A percentile compares a stretch with the other conserved stretches of the same genome.
Conservation (phyloP, 1,140 invertebrate species). For the Drosophila arizonae region DNA sequence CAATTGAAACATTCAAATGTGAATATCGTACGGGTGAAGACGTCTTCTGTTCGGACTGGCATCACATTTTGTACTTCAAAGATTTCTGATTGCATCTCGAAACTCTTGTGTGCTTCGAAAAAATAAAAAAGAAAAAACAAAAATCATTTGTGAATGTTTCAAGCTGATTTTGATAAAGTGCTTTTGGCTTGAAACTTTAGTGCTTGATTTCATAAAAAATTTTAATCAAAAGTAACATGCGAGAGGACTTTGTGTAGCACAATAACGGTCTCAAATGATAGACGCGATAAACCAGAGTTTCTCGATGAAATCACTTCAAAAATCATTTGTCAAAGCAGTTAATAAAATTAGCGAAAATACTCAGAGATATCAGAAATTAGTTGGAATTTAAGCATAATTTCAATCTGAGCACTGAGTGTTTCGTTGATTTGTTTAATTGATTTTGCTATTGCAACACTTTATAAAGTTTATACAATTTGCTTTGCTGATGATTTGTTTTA, state of each 20-base stretch:
- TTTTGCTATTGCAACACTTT: slow-evolving; percentile 28
- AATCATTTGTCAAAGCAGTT: not conserved
- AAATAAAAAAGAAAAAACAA: too few relatives aligned
- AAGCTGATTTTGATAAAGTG: slow-evolving; percentile 23
- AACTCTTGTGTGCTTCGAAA: slow-evolving; percentile 33
- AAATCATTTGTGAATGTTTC: slow-evolving; percentile 12
- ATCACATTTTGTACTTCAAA: slow-evolving; percentile 56
- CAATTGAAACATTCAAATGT: slow-evolving; percentile 83
- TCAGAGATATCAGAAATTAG: not conserved
- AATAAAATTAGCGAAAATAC: too few relatives aligned
- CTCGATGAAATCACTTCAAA: slow-evolving; percentile 52
- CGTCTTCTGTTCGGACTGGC: slow-evolving; percentile 74
- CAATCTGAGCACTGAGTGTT: not conserved
- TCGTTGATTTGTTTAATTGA: not conserved
- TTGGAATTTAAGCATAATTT: not conserved
- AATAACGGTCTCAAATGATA: not conserved
- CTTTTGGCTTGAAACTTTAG: slow-evolving; percentile 8
- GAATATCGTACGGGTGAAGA: slow-evolving; percentile 82
- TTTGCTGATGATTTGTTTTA: slow-evolving; percentile 24
- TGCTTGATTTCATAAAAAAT: slow-evolving; percentile 1
- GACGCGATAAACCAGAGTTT: not conserved
- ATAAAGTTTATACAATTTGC: slow-evolving; percentile 17
- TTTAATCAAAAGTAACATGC: not conserved
- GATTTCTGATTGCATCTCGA: slow-evolving; percentile 18
- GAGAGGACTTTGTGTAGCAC: slow-evolving; percentile 12